phyloP scores from a whole-genome alignment of 2,888 invertebrate genomes.

The Notocelia uddmanniana region DNA sequence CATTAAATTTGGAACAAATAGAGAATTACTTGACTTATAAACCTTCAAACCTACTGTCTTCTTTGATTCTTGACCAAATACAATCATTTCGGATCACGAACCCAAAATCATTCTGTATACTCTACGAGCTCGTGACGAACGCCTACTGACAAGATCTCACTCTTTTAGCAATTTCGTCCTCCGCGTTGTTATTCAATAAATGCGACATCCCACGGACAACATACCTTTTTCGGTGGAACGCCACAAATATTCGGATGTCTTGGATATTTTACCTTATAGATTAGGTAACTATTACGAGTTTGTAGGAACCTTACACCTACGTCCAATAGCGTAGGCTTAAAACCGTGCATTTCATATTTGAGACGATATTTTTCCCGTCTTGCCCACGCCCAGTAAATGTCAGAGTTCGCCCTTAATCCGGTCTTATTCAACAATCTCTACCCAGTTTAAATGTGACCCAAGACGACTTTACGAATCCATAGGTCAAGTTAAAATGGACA shows the following conservation, averaged over 20 bases:
- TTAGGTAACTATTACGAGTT: too few relatives aligned
- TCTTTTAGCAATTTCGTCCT: not conserved
- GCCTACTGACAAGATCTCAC: not conserved
- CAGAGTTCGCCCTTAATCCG: conserved; percentile 22
- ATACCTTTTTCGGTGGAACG: too few relatives aligned
- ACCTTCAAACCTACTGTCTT: too few relatives aligned
- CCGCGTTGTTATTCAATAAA: not conserved
- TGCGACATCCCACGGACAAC: too few relatives aligned
- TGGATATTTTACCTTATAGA: not conserved
- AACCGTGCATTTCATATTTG: not conserved
- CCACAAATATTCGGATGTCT: too few relatives aligned
- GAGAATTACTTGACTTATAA: too few relatives aligned
- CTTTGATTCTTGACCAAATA: too few relatives aligned
- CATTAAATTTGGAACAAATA: too few relatives aligned
- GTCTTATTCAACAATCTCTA: not conserved
- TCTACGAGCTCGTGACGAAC: too few relatives aligned
- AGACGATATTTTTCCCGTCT: not conserved
- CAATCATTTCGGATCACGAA: too few relatives aligned
- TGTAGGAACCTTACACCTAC: not conserved
- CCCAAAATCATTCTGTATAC: too few relatives aligned
- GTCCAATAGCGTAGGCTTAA: not conserved
- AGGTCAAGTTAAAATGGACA: not conserved
- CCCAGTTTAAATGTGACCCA: not conserved
- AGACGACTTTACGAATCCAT: not conserved
- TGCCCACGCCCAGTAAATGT: conserved; percentile 13